A percentile compares a stretch with the other conserved stretches of the same genome.
Conservation (phyloP, 2,113 vertebrate genomes). For the Lichenostomus cassidix region DNA sequence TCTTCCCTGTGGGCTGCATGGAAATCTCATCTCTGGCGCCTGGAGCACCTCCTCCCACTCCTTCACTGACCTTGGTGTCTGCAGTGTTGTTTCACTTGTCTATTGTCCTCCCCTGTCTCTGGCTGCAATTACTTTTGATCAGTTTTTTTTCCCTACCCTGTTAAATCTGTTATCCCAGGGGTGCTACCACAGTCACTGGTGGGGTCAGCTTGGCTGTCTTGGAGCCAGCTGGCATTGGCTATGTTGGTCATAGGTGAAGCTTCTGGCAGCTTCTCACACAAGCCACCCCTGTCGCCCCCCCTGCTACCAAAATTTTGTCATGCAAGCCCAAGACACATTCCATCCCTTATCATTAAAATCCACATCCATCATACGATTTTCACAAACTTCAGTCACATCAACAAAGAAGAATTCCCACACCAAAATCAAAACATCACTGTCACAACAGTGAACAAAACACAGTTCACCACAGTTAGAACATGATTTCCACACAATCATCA, state of each 20-base stretch:
- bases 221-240: not conserved
- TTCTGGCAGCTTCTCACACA: not conserved
- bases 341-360: not conserved
- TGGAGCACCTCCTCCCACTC: not conserved
- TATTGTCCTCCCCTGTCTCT: not conserved
- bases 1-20: not conserved
- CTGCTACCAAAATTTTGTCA: not conserved
- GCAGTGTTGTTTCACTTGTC: not conserved
- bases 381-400: not conserved
- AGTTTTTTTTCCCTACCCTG: not conserved
- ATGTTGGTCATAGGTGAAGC: fast-evolving
- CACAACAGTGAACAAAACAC: not conserved
- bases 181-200: not conserved
- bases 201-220: not conserved
- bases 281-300: not conserved
- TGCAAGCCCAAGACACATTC: not conserved
- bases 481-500: not conserved
- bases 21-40: not conserved
- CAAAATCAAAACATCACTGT: not conserved
- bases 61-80: not conserved
- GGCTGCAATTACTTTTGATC: not conserved
- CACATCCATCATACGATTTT: not conserved
- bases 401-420: not conserved
- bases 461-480: not conserved
- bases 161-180: not conserved